Evolutionary conservation across 2,888 invertebrate species (phyloP), one percentile per base, ranked within the genome.

Genomic region (Leptothorax acervorum): DNA sequence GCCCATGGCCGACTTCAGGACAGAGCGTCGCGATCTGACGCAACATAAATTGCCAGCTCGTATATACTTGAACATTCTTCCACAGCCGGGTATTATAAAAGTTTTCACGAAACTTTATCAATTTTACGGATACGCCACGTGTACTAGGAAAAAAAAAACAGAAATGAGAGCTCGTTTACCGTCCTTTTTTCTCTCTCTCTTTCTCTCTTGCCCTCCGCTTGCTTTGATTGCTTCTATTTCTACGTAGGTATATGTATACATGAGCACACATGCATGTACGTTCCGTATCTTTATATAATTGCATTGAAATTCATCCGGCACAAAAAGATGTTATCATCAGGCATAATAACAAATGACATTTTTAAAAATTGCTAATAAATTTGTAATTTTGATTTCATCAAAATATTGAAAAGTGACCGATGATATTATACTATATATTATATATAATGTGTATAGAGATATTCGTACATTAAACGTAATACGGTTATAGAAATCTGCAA

Each of bases 41-140:
- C 89, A 92, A 93, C 92, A 93, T 94, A 94, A 94, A 94, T 94
- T 93, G 92, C 91, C 91, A 88, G 91, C 91, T 92, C 91, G 91
- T 93, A 93, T 93, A 93, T 92, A 92, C 92, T 92, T 91, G 91
- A 92, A 92, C 91, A 93, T 93, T 94, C 93, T 94, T 93, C 91
- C 92, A 88, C 88, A 84, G 92, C 90, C 65, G 82, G 92, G 92
- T 94, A 94, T 94, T 94, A 94, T 94, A 93, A 94, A 94, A 94
- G 94, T 94, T 94, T 89, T 86, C 89, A 86, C 88, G 90, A 94
- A 94, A 94, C 94, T 94, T 94, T 94, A 94, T 94, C 94, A 94
- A 94, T 94, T 94, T 94, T 93, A 94, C 93, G 93, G 92, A 94
- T 94, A 93, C 93, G 92, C 92, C 92, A 90, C 92, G 90, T 92